phyloP scores from a whole-genome alignment of 1,140 invertebrate species.

The Apis laboriosa region DNA sequence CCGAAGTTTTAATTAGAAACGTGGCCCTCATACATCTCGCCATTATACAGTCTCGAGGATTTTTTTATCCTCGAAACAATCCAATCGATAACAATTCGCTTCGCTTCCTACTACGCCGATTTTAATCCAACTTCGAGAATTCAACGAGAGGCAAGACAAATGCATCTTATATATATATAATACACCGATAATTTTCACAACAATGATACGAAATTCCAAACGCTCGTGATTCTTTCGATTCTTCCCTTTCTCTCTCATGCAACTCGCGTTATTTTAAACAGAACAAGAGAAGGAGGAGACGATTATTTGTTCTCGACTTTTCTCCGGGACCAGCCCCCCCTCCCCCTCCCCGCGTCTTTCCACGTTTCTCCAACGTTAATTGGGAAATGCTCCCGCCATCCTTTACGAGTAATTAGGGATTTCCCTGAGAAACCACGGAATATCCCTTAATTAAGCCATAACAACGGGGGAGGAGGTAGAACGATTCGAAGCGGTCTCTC shows the following conservation, averaged over 20 bases:
- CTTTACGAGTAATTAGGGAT: constrained; percentile 69
- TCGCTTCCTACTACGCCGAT: not conserved
- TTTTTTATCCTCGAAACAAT: constrained; percentile 7
- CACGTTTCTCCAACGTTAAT: constrained; percentile 50
- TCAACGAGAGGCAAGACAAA: constrained; percentile 16
- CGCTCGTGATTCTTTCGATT: not conserved
- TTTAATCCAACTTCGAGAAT: constrained; percentile 17
- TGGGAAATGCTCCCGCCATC: constrained; percentile 62
- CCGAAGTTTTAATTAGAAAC: constrained; percentile 63
- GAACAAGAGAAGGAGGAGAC: not conserved
- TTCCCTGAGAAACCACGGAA: constrained; percentile 60
- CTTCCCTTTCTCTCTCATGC: not conserved
- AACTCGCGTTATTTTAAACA: constrained; percentile 1
- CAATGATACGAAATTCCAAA: not conserved
- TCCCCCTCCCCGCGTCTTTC: too few species aligned
- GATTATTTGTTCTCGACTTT: constrained; percentile 24
- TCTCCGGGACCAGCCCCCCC: not conserved
- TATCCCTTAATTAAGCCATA: constrained; percentile 71
- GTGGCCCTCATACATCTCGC: constrained; percentile 16
- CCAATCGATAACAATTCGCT: not conserved
- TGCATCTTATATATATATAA: not conserved
- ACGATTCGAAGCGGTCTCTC: not conserved
- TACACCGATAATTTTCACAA: not conserved
- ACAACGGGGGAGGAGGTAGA: constrained; percentile 64
- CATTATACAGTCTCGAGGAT: constrained; percentile 4